Conservation (phyloP, 2,113 vertebrate species). For the Phasianus colchicus region DNA sequence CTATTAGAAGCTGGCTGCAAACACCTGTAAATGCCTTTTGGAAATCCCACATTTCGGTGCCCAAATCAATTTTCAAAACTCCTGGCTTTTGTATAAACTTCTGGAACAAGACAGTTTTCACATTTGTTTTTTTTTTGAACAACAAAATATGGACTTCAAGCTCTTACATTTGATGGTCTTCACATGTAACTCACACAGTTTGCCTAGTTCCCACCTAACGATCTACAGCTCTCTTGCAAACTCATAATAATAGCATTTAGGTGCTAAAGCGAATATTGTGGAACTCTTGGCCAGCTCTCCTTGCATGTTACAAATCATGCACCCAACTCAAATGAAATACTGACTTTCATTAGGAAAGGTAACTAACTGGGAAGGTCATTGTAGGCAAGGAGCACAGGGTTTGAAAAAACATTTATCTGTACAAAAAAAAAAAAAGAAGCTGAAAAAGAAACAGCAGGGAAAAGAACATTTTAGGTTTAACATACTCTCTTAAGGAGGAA, state of each 20-base stretch:
- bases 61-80: conserved; percentile 12
- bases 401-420: not conserved
- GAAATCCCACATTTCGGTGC: not conserved
- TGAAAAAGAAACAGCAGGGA: conserved; percentile 12
- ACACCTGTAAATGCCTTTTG: not conserved
- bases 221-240: not conserved
- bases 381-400: not conserved
- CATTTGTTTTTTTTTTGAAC: not conserved
- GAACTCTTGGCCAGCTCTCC: not conserved
- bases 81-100: not conserved
- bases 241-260: conserved; percentile 5
- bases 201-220: not conserved
- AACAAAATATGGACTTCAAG: not conserved
- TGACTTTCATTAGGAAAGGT: conserved; percentile 4
- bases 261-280: not conserved
- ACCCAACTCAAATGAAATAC: not conserved
- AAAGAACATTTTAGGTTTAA: conserved; percentile 10
- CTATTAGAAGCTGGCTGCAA: not conserved
- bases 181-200: not conserved
- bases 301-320: not conserved
- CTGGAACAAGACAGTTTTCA: not conserved
- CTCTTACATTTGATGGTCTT: conserved; percentile 1
- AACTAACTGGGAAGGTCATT: not conserved
- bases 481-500: not conserved
- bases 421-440: not conserved